These are phyloP conservation scores for Dynastes hyllus DNA, from an alignment of 2,888 invertebrate species.

Conservation along the genomic window DNA sequence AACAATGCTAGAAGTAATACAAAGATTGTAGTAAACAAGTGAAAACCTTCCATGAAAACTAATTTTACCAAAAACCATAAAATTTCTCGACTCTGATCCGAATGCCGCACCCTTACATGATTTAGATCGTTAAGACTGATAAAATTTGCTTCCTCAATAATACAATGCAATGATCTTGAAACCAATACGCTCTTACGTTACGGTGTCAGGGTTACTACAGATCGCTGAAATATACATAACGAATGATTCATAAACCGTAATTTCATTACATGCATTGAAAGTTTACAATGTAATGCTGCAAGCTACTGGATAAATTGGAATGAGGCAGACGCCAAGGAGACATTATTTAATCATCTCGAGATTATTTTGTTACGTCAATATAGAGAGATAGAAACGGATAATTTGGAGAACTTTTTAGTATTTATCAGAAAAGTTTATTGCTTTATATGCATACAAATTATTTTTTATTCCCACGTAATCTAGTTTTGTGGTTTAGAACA, in stretches of 20 bases:
- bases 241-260: slow-evolving; percentile 23
- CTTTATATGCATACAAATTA: no score
- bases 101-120: background rate
- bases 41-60: no score
- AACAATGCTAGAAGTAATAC: no score
- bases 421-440: no score
- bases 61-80: no score
- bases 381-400: no score
- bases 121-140: background rate
- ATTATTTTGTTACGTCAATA: background rate
- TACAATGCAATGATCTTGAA: slow-evolving; percentile 30
- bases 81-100: no score
- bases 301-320: background rate
- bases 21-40: no score
- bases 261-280: slow-evolving; percentile 9
- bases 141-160: slow-evolving; percentile 16
- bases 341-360: slow-evolving; percentile 4
- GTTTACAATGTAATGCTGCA: background rate
- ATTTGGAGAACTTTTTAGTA: no score
- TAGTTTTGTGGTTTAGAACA: no score
- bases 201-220: slow-evolving; percentile 33
- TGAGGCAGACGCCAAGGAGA: slow-evolving; percentile 17
- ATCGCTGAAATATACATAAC: slow-evolving; percentile 13
- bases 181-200: slow-evolving; percentile 5
- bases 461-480: no score